Conservation (phyloP, 2,113 vertebrate genomes). For the Pseudonaja textilis region DNA sequence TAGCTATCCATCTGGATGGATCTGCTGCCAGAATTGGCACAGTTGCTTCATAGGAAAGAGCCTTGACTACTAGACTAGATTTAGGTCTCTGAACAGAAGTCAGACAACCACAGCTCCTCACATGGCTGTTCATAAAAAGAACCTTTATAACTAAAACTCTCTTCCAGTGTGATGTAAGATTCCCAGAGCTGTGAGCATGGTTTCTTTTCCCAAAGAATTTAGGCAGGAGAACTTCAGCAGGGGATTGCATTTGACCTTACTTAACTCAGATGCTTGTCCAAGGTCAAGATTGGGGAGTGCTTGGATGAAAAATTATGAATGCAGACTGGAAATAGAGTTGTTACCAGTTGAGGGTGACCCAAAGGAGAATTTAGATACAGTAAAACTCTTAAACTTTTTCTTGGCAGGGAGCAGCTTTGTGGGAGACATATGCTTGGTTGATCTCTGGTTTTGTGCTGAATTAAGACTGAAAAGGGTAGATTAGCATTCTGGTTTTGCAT, state of each 20-base stretch:
- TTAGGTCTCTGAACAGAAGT: not conserved
- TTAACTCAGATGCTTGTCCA: not conserved
- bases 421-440: not conserved
- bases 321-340: not conserved
- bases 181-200: not conserved
- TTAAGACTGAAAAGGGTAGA: not conserved
- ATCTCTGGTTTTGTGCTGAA: not conserved
- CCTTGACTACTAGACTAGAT: not conserved
- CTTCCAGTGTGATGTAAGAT: no score
- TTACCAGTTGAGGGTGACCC: not conserved
- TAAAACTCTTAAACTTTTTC: not conserved
- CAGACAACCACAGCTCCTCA: not conserved
- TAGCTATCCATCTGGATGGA: not conserved
- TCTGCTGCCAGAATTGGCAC: not conserved
- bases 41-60: not conserved
- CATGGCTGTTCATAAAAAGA: not conserved
- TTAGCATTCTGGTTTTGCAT: not conserved
- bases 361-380: not conserved
- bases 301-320: not conserved
- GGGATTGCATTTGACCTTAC: not conserved
- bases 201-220: not conserved
- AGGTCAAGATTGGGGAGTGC: not conserved
- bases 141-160: not conserved
- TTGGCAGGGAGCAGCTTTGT: not conserved
- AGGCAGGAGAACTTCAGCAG: not conserved